Base-by-base conservation (phyloP, 2,888 invertebrate species). In the Conus canariensis region DNA sequence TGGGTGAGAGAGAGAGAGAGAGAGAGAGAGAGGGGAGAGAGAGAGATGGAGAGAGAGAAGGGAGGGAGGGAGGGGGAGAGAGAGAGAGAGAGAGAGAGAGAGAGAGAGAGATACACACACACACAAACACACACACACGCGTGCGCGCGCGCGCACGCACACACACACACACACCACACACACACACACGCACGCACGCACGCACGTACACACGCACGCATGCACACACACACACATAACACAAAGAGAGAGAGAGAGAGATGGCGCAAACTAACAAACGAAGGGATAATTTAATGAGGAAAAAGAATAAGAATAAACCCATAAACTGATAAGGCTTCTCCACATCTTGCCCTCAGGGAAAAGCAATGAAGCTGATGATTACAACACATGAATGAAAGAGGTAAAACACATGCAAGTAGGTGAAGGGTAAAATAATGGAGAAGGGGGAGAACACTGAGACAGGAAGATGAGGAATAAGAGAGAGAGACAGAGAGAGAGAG, bases 111-210 rank as follows among this genome's bases (percentile, higher is more conserved):
- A 80, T 12, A 80, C 4, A 80, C 30, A 80, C 4, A 80, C 80
- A 80, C 30, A 77, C 77, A 77, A 2, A 77, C 77, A 77, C 30
- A 77, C 77, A 77, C 30, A 77, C 85, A 85, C 59, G 58, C 85
- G 58, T 58, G n/a, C 85, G 58, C 85, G 58, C 58, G 25, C 85
- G 58, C 85, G 25, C 77, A 30, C 77, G 10, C 77, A 30, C 77
- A 77, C 80, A 30, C 77, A 77, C 77, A 30, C 77, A 77, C 80
- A 16, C 80, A 45, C 45, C 60, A 80, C 80, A 80, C 74, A 83
- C 22, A 58, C 83, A 85, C 85, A 85, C 85, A 59, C 85, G n/a
- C 85, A 59, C 85, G 60, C 85, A 85, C 85, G n/a, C 85, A 85
- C 59, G 7, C 59, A 58, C 85, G 5, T 22, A 80, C 6, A 16